Evolutionary conservation across 2,113 vertebrate genomes (phyloP), one percentile per base, ranked within the genome.

Genomic region (Neoarius graeffei): DNA sequence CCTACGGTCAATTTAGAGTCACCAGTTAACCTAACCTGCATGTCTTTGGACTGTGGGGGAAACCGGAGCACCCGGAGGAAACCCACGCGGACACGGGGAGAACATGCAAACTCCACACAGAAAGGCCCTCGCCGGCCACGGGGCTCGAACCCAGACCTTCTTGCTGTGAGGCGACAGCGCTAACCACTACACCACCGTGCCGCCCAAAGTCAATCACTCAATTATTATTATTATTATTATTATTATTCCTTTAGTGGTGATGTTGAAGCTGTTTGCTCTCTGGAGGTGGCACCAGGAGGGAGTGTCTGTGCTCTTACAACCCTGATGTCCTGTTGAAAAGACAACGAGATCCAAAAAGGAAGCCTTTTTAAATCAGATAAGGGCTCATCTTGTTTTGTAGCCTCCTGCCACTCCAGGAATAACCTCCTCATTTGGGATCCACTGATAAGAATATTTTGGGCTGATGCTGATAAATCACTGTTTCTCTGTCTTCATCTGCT

Each of bases 341-440:
- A 67, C 77, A 77, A 67, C 48, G 42, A 23, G 59, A 71, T 56
- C n/a, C 84, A 88, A 83, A 90, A 88, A 79, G 54, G 86, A 88
- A 83, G 77, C 69, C 50, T 86, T 88, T 88, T 85, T 77, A 69
- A 73, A 79, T 84, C 60, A 52, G 66, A 87, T 89, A 84, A 87
- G 57, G 81, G 54, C 62, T 79, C 54, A 71, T 89, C 17, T 87
- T 71, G 81, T 87, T 84, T 74, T 9, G 11, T 85, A 84, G 60
- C 69, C 42, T 81, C 77, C 54, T 88, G 66, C 42, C 42, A 56
- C 76, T 35, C 64, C 57, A 81, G 76, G 74, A 85, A 87, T 85
- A 48, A 59, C 62, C 62, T 87, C 57, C 71, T 48, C 71, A 42
- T 77, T 77, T 85, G 35, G 71, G 56, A 85, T 74, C 42, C 71